Base-by-base conservation (phyloP, 2,113 vertebrate species). In the Phylloscopus whistleri region DNA sequence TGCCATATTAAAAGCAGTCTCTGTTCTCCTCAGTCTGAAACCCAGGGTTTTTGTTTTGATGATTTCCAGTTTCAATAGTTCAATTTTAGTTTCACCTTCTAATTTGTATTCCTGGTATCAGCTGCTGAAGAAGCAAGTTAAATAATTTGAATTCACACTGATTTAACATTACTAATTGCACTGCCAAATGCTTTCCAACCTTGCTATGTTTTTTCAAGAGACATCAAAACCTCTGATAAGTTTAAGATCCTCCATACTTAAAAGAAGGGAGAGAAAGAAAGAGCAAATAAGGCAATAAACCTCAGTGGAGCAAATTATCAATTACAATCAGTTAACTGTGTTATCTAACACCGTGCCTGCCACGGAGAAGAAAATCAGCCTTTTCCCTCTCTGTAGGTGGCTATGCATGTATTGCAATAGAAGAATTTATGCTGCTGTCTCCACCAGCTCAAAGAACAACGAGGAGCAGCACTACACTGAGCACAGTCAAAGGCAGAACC, bases 101-200 rank as follows among this genome's bases (percentile, higher is more conserved):
- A 90, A 96, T 97, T 97, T 55, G n/a, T 90, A 78, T 97, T 96
- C 94, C 79, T 82, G 17, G 44, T 89, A 95, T 97, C 92, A 97
- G 93, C 95, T 97, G 82, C 89, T 95, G 83, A 79, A 87, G 96
- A 95, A 97, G 63, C 93, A 96, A 97, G 96, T 97, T 96, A 97
- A 96, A 90, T 97, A 26, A 95, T 97, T 97, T 96, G 91, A 97
- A 95, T 97, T 97, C 95, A 96, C 8, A 73, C 69, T 83, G 89
- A 93, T 93, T 93, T 96, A 81, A 92, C 44, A 75, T 94, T 94
- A 90, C 94, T 97, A 98, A 97, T 95, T 97, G 73, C 81, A 55
- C 91, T 97, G 91, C 79, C 96, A 97, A 79, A 95, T 96, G 78
- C 91, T 95, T 95, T 96, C 59, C 78, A 85, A 86, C 94, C 89